Base-by-base conservation (phyloP, 2,888 invertebrate species). In the Antitype chi region DNA sequence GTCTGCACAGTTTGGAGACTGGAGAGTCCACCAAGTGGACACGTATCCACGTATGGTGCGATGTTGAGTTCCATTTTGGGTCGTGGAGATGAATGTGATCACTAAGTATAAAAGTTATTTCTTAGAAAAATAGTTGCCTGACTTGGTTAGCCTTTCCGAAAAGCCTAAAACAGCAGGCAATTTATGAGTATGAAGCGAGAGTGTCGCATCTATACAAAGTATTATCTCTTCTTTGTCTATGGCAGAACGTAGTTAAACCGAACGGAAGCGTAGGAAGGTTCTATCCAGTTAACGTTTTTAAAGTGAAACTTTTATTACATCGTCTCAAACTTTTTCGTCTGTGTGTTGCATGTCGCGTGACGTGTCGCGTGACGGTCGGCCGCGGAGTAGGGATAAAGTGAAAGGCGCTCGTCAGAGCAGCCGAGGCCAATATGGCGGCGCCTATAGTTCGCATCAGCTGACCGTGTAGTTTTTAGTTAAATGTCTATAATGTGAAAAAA, bases 231-330 rank as follows among this genome's bases (percentile, higher is more conserved):
- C 32, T 32, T 47, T 69, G 47, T 3, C 55, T n/a, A 43, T 43
- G 13, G 17, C 28, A 47, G 55, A 17, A 55, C 28, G 8, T 17
- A 67, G 71, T 52, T 71, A 74, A 73, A 49, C 20, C 15, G 49
- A 70, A 38, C 28, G 47, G 49, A 64, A 49, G 72, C 25, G 15
- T 38, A 52, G 28, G 28, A 57, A 55, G 63, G 63, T 55, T 49
- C 25, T 63, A 55, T 23, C 15, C 17, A 32, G 49, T 71, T 75
- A 72, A 20, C 13, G 4, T 67, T 64, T 67, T 64, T 57, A n/a
- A n/a, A n/a, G n/a, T n/a, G n/a, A n/a, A n/a, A n/a, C n/a, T n/a
- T n/a, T n/a, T n/a, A n/a, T n/a, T n/a, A n/a, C n/a, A n/a, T n/a
- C n/a, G n/a, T n/a, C n/a, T n/a, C n/a, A n/a, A n/a, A n/a, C n/a